Base-by-base conservation (phyloP, 2,888 invertebrate species). In the Hyposoter dolosus region DNA sequence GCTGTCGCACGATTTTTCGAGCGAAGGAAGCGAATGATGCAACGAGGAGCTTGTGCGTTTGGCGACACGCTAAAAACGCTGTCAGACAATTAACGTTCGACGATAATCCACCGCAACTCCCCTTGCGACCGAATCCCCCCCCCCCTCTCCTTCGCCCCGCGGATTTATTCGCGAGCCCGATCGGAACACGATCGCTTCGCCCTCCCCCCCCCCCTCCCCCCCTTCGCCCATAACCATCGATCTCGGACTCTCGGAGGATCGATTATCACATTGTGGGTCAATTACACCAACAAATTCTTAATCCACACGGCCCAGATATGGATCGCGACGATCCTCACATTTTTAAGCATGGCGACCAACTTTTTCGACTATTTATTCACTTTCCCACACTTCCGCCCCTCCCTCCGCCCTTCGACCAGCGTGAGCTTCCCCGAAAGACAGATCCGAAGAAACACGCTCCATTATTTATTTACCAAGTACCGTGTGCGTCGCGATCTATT, bases 261-360 rank as follows among this genome's bases (percentile, higher is more conserved):
- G 69, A 85, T 76, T 86, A 80, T 86, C 82, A 79, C 79, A 85
- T 88, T 87, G 84, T 85, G 84, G 85, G 85, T 82, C 87, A 85
- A 79, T 88, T 88, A 82, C 82, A 69, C 72, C 68, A 75, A 60
- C 79, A 50, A 84, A 66, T 78, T 63, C 81, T 72, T 75, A 76
- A 82, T 84, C 83, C 32, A 60, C 56, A 43, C 17, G 40, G 68
- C 32, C 74, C 53, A 79, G 75, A 79, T 83, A 79, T 79, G 76
- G 76, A 80, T 85, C 76, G 75, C 47, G 32, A 32, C 35, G 66
- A 78, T 82, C 69, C 68, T 60, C 72, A 4, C 65, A 74, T 53
- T 85, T 77, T 82, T 80, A 23, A 66, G 56, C 77, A 50, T 74
- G 79, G 84, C 82, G 84, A 76, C 68, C 68, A 56, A 68, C 69